Base-by-base conservation (phyloP, 1,140 invertebrate genomes). In the Lepidostoma basale region DNA sequence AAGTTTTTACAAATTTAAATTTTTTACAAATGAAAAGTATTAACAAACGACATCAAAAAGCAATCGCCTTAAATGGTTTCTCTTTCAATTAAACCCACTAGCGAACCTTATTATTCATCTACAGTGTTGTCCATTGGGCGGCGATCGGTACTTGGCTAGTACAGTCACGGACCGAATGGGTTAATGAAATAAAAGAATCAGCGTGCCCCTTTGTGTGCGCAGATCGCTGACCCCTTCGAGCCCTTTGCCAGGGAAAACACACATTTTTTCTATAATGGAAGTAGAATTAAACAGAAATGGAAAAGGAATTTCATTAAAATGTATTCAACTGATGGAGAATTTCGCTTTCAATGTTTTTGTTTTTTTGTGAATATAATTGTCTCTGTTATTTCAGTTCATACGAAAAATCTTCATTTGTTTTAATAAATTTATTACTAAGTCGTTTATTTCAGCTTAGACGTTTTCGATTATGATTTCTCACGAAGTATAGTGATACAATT, bases 111-210 rank as follows among this genome's bases (percentile, higher is more conserved):
- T 54, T 30, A 54, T 54, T 54, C 49, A 54, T 54, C 30, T 54
- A 54, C 49, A 54, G 20, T 54, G 49, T 54, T 54, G 12, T 30
- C 49, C 40, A 22, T 25, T 59, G 56, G 56, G 33, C 26, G 9
- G 56, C 42, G 14, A 62, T 44, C 42, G 12, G 3, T 3, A 10
- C 25, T 44, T 23, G 12, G 18, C 16, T 18, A 64, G 25, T 64
- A 30, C 1, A 42, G 45, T 52, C 62, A 64, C 62, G 62, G 44
- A 52, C 30, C 12, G 45, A 64, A 64, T 49, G 42, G 45, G 62
- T 64, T 64, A 64, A 64, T 64, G 25, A 64, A 64, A 64, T 64
- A 64, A 64, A 64, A 52, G 45, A 64, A 64, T 64, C 26, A 64
- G 6, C 45, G 62, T 49, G 26, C 6, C 42, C 26, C 33, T 64